Evolutionary conservation across 2,113 vertebrate genomes (phyloP).

Genomic region (Scalopus aquaticus): DNA sequence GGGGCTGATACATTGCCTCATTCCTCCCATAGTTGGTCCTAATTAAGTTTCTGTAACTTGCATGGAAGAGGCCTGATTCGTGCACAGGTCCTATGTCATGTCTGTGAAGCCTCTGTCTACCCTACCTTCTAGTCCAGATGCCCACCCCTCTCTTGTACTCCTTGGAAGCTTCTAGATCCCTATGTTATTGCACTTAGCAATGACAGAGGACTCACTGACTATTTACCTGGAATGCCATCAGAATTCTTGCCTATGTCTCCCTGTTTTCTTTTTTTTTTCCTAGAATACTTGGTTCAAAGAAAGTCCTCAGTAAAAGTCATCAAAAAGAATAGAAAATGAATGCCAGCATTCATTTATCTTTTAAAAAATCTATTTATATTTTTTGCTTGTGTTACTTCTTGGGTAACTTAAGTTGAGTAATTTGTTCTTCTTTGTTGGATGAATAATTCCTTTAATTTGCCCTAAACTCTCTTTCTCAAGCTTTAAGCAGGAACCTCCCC

Average conservation of each 20-base stretch:
- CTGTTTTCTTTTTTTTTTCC: not conserved
- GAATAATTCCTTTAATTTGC: not conserved
- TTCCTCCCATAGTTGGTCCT: not conserved
- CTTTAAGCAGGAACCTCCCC: not conserved
- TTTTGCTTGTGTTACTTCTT: not conserved
- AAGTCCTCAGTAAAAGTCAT: not conserved
- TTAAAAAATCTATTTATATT: not conserved
- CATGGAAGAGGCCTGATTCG: not conserved
- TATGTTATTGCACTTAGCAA: not conserved
- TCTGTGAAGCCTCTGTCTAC: not conserved
- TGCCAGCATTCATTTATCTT: not conserved
- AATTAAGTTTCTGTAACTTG: not conserved
- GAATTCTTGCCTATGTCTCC: not conserved
- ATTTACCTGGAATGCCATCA: not conserved
- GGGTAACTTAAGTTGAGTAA: not conserved
- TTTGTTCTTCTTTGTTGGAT: not conserved
- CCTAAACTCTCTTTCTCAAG: not conserved
- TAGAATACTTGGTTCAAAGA: not conserved
- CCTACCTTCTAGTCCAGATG: not conserved
- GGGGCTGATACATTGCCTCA: not conserved
- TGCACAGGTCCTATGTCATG: not conserved
- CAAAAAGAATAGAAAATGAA: not conserved
- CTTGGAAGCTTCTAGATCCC: not conserved
- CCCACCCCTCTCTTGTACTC: not conserved
- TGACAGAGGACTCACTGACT: not conserved